Evolutionary conservation across 2,797 vertebrate species (phyloP).

Genomic region (Sebastes trivittatus): DNA sequence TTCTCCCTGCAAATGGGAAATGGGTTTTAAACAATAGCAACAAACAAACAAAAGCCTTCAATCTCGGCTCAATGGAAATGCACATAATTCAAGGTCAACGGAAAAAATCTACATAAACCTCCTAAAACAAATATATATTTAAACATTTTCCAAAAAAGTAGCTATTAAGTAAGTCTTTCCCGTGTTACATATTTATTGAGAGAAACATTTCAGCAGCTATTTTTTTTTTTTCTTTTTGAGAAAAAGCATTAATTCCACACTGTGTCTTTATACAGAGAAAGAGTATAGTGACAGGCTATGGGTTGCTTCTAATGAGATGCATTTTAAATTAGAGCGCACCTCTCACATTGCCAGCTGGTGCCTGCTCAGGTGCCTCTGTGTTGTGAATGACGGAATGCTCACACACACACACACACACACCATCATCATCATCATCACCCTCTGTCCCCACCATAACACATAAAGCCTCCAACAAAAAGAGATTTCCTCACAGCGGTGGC

Average conservation of each 20-base stretch:
- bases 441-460: conserved; percentile 56
- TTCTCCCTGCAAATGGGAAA: conserved; percentile 95
- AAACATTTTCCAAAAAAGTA: conserved; percentile 2
- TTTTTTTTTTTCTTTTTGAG: conserved; percentile 18
- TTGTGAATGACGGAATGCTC: conserved; percentile 76
- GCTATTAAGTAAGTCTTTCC: conserved; percentile 38
- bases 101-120: conserved; percentile 52
- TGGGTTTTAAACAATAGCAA: conserved; percentile 93
- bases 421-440: conserved; percentile 52
- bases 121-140: conserved; percentile 38
- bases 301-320: conserved; percentile 82
- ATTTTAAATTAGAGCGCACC: conserved; percentile 83
- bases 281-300: conserved; percentile 75
- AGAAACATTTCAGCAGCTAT: conserved; percentile 44
- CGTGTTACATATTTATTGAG: conserved; percentile 46
- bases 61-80: conserved; percentile 74
- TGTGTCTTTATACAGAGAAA: conserved; percentile 63
- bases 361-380: conserved; percentile 80
- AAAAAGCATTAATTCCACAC: conserved; percentile 64
- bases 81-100: conserved; percentile 78
- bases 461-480: conserved; percentile 55
- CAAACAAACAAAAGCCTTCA: conserved; percentile 86
- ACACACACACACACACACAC: neutral
- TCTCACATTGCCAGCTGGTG: conserved; percentile 83
- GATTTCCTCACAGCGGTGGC: conserved; percentile 33